Evolutionary conservation across 2,113 vertebrate species (phyloP), one percentile per base, ranked within the genome.

Genomic region (Gobio gobio): DNA sequence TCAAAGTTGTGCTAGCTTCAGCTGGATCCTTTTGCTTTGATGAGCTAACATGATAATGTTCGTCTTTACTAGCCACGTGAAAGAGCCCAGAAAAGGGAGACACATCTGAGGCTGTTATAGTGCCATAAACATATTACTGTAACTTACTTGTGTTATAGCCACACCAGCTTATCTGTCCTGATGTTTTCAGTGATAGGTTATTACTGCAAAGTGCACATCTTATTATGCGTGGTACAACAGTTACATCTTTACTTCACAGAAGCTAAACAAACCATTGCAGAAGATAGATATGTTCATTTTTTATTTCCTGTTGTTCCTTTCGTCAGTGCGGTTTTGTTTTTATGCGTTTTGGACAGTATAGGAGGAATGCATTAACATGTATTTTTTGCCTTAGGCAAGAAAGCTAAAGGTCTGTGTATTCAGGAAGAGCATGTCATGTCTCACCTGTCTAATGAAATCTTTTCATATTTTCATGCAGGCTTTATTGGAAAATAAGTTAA

Each of bases 401-500:
- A 24, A 24, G 3, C 10, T 73, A 24, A 45, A 73, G 10, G 22
- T 73, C 43, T 74, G 22, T 47, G 5, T 26, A 24, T 74, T 16
- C 5, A 14, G 70, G 43, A 7, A 47, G 45, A 12, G 5, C 1
- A 16, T 74, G 70, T 74, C n/a, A 24, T 14, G 5, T 3, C 22
- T 73, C 10, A 13, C 13, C 20, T 82, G 63, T 36, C 6, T 66
- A 40, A 51, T n/a, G 2, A 22, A 58, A 58, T 16, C 0, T 18
- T 72, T 58, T 68, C 3, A 40, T 56, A n/a, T 82, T 56, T 36
- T 90, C 91, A 85, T 58, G 33, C 90, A 99, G 97, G 95, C 97
- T 93, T 86, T 98, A 88, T 92, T 97, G 89, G 97, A 99, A 94
- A 99, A 96, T 92, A 98, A 99, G 89, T 95, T 99, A 40, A 99